Conservation (phyloP, 2,113 vertebrate genomes). For the Heterotilapia buettikoferi region DNA sequence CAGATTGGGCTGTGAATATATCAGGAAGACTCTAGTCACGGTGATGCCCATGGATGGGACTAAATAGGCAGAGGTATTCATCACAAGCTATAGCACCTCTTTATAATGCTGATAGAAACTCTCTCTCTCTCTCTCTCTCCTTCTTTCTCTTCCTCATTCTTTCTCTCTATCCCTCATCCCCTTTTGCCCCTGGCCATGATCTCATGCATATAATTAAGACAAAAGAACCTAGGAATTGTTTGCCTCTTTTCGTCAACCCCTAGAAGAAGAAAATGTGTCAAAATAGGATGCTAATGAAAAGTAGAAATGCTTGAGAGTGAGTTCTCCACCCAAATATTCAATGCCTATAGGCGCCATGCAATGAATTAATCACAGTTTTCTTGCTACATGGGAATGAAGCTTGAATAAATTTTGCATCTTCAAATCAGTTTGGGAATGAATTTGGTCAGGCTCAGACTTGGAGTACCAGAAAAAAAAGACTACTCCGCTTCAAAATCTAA, state of each 20-base stretch:
- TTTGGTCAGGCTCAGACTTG: not conserved
- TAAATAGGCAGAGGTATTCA: conserved; percentile 52
- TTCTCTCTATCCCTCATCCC: conserved; percentile 10
- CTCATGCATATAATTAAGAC: conserved; percentile 66
- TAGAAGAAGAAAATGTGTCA: conserved; percentile 48
- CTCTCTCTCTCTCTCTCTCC: not conserved
- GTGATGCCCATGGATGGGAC: conserved; percentile 42
- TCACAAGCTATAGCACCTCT: conserved; percentile 52
- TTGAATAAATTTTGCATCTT: conserved; percentile 45
- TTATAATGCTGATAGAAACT: conserved; percentile 48
- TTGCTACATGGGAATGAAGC: conserved; percentile 1
- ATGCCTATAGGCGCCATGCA: conserved; percentile 27
- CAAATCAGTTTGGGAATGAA: conserved; percentile 14
- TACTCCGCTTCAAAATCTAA: not conserved
- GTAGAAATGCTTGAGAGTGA: conserved; percentile 48
- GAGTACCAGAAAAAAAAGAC: not conserved
- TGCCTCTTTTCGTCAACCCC: conserved; percentile 42
- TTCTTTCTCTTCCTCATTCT: not conserved
- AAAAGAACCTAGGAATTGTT: conserved; percentile 50
- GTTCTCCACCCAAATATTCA: conserved; percentile 22
- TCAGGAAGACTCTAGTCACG: conserved; percentile 46
- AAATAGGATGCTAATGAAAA: conserved; percentile 63
- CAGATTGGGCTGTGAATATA: conserved; percentile 65
- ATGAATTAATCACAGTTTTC: conserved; percentile 42
- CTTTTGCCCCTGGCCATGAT: conserved; percentile 38